Percentiles rank a stretch among this genome's conserved stretches.
Evolutionary conservation across 2,797 vertebrate species (phyloP).

Genomic region (Cyprinodon diabolis): DNA sequence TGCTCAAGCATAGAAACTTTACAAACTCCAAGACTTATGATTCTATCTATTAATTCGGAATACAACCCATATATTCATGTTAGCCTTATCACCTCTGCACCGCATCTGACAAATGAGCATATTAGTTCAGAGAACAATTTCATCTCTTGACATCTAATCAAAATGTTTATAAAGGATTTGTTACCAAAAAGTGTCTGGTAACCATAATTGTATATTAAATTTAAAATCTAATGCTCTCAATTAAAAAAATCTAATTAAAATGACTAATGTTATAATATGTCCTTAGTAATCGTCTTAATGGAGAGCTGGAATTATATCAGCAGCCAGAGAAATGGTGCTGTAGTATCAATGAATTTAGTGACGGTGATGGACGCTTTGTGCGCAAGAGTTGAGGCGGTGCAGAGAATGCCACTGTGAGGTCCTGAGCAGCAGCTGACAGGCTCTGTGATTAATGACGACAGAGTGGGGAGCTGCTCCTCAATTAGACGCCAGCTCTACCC

Average conservation of each 20-base stretch:
- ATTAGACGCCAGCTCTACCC: conserved; percentile 81
- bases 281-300: background rate
- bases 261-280: background rate
- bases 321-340: conserved; percentile 37
- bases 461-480: conserved; percentile 84
- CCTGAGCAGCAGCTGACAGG: conserved; percentile 80
- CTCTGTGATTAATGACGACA: conserved; percentile 86
- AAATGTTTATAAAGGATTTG: background rate
- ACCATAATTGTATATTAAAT: background rate
- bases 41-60: background rate
- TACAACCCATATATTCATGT: background rate
- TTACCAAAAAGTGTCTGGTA: background rate
- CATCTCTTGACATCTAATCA: background rate
- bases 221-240: background rate
- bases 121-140: no score
- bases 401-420: conserved; percentile 76
- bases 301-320: conserved; percentile 15
- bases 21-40: background rate
- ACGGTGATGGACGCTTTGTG: conserved; percentile 61
- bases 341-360: conserved; percentile 43
- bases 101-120: background rate
- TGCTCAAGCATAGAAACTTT: background rate
- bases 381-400: conserved; percentile 58
- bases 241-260: background rate
- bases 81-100: background rate